Conservation (phyloP, 2,113 vertebrate species). For the Proterorhinus semilunaris region DNA sequence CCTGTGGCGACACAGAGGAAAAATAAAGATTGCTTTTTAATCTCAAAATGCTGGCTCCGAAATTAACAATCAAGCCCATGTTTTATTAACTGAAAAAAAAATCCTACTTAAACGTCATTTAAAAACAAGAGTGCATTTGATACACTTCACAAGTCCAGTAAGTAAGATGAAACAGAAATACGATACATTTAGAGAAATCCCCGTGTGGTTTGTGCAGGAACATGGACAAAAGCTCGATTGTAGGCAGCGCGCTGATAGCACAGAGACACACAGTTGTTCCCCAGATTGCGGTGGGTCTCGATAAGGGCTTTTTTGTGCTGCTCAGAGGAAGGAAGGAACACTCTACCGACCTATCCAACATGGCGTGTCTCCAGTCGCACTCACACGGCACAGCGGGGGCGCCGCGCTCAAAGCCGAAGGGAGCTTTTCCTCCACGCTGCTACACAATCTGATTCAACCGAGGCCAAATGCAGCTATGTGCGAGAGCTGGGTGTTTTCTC, state of each 20-base stretch:
- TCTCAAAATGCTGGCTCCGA: too few relatives aligned
- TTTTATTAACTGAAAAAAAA: too few relatives aligned
- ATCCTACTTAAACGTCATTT: not conserved
- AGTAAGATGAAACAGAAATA: not conserved
- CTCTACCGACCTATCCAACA: slow-evolving; percentile 35
- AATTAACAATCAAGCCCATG: too few relatives aligned
- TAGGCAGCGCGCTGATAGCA: slow-evolving; percentile 28
- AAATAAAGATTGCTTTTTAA: not conserved
- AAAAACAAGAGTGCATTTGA: not conserved
- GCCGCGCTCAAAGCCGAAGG: slow-evolving; percentile 37
- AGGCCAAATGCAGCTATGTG: slow-evolving; percentile 7
- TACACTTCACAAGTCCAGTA: not conserved
- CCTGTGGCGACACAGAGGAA: slow-evolving; percentile 45
- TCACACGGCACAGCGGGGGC: slow-evolving; percentile 27
- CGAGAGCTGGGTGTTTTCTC: not conserved
- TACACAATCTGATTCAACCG: slow-evolving; percentile 26
- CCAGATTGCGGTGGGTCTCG: slow-evolving; percentile 32
- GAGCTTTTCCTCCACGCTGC: slow-evolving; percentile 24
- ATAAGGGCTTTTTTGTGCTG: slow-evolving; percentile 29
- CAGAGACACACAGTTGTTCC: slow-evolving; percentile 17
- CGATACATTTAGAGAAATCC: slow-evolving; percentile 1
- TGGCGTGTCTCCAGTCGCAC: slow-evolving; percentile 41
- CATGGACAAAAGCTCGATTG: slow-evolving; percentile 32
- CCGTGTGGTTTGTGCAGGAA: not conserved
- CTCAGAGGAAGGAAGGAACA: slow-evolving; percentile 24